Evolutionary conservation across 1,140 invertebrate species (phyloP).

Genomic region (Thaumatotibia leucotreta): DNA sequence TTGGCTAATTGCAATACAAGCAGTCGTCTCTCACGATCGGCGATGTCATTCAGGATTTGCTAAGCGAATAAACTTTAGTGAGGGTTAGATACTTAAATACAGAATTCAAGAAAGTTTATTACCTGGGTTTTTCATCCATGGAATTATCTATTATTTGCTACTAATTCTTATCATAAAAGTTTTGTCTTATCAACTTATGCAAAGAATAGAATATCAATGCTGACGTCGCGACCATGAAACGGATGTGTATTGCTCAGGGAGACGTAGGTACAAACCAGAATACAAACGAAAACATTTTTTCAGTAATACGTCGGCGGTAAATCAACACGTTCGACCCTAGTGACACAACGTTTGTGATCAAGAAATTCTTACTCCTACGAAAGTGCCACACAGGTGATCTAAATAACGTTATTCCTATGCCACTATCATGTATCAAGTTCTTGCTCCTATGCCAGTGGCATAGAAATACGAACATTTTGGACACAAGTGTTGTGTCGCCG

Average conservation of each 20-base stretch:
- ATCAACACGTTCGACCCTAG: too few species aligned
- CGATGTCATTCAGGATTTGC: neutral
- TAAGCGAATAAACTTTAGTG: neutral
- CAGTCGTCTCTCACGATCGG: slow-evolving; percentile 3
- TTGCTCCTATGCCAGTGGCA: too few species aligned
- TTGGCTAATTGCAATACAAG: slow-evolving; percentile 43
- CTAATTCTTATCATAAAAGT: neutral
- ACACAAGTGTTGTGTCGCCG: too few species aligned
- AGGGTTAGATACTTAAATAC: neutral
- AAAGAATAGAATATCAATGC: neutral
- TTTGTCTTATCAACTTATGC: neutral
- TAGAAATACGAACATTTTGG: too few species aligned
- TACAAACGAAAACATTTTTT: too few species aligned
- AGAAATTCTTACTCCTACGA: too few species aligned
- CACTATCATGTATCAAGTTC: too few species aligned
- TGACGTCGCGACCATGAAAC: neutral
- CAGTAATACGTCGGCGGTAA: too few species aligned
- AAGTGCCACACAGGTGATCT: too few species aligned
- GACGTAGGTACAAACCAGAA: neutral
- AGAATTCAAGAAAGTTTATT: neutral
- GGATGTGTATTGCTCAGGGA: neutral
- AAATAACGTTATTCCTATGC: too few species aligned
- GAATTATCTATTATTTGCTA: neutral
- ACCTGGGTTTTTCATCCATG: too few species aligned
- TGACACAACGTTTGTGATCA: too few species aligned